These are phyloP conservation scores for Apodemia zela DNA, from an alignment of 2,888 invertebrate species.

Conservation along the genomic window DNA sequence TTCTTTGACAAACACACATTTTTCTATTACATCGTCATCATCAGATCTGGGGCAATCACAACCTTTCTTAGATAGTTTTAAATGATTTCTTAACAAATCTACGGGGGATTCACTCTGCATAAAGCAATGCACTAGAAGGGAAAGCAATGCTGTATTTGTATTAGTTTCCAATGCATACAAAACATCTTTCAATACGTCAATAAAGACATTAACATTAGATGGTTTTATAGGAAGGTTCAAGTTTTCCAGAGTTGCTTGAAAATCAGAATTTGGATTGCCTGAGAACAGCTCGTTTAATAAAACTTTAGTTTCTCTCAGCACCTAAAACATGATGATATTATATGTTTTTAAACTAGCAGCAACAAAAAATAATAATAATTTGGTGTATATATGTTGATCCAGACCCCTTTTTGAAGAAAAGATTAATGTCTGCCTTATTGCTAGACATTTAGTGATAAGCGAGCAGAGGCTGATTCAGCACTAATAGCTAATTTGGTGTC, in stretches of 20 bases:
- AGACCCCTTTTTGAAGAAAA: no score
- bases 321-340: conserved; percentile 52
- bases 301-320: conserved; percentile 72
- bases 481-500: no score
- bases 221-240: conserved; percentile 65
- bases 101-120: conserved; percentile 50
- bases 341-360: neutral
- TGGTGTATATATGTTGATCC: no score
- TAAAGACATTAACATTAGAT: conserved; percentile 74
- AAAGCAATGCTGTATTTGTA: conserved; percentile 83
- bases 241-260: conserved; percentile 56
- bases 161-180: conserved; percentile 83
- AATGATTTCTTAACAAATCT: conserved; percentile 52
- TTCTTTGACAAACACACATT: conserved; percentile 77
- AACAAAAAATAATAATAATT: neutral
- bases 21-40: conserved; percentile 50
- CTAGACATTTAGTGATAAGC: no score
- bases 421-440: no score
- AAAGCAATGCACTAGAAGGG: conserved; percentile 72
- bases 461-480: no score
- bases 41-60: conserved; percentile 46
- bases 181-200: conserved; percentile 81
- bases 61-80: conserved; percentile 33
- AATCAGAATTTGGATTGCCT: conserved; percentile 63
- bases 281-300: conserved; percentile 63